Evolutionary conservation across 2,888 invertebrate species (phyloP), one percentile per base, ranked within the genome.

Genomic region (Gastracanthus pulcherrimus): DNA sequence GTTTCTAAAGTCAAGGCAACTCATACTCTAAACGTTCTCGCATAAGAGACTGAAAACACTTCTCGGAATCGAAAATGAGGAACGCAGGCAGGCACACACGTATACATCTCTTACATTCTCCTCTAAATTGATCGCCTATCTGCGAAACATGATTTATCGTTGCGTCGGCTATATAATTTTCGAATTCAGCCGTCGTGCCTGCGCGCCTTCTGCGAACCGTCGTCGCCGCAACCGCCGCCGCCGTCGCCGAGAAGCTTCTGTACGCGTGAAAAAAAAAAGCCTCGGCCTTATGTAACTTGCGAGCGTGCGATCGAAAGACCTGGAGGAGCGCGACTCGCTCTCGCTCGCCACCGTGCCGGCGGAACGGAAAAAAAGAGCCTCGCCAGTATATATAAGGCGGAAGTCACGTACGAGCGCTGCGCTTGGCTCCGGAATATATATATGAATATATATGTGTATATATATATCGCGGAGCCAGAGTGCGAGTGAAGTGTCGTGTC

Each of bases 391-490:
- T 48, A 60, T 34, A 69, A 36, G n/a, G 48, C 79, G 82, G 82
- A 82, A 82, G 82, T 82, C 82, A 82, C 82, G 82, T 78, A 77
- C 82, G 64, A 41, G 41, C 26, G 70, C 58, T 70, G 67, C 79
- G 70, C 67, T 48, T 77, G 58, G 11, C 64, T 80, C n/a, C 34
- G 76, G 76, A 71, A 80, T 81, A 81, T 41, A 45, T 60, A 41
- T 51, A 31, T n/a, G 48, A 16, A 16, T 45, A 29, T 4, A n/a
- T 45, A 36, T 60, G 34, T 26, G 36, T 41, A n/a, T 26, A 4
- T 3, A 6, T 38, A n/a, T 16, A 16, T 23, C 41, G 16, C 16
- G 23, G 29, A 26, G 13, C 51, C n/a, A n/a, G n/a, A n/a, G 23
- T 0, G 55, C 3, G 48, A 26, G 34, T 26, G 48, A 16, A 48